Evolutionary conservation across 2,888 invertebrate species (phyloP).

Genomic region (Theristus sp.): DNA sequence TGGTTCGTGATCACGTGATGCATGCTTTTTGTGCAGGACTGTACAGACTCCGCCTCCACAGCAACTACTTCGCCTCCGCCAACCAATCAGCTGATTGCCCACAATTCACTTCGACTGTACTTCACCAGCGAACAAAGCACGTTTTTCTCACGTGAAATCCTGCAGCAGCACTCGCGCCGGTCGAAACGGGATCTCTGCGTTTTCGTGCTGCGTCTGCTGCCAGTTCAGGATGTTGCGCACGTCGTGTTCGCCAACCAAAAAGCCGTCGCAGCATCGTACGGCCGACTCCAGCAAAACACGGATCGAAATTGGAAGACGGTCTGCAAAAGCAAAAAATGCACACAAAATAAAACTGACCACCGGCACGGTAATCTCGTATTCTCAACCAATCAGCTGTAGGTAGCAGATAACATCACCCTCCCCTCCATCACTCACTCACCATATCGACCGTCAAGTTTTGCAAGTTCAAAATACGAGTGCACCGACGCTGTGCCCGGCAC

Average conservation of each 20-base stretch:
- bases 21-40: no score
- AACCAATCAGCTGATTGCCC: no score
- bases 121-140: no score
- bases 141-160: conserved; percentile 43
- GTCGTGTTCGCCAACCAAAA: conserved; percentile 65
- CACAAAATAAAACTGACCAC: background rate
- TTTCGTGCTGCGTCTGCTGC: conserved; percentile 49
- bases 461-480: background rate
- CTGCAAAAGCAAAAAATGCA: conserved; percentile 18
- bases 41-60: no score
- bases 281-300: conserved; percentile 82
- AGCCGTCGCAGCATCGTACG: conserved; percentile 84
- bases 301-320: conserved; percentile 63
- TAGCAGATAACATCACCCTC: no score
- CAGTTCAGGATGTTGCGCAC: conserved; percentile 72
- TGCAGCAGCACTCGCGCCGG: conserved; percentile 87
- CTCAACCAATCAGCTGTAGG: background rate
- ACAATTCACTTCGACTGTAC: no score
- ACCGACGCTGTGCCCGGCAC: no score
- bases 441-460: background rate
- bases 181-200: conserved; percentile 78
- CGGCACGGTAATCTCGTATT: background rate
- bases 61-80: no score
- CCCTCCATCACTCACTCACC: background rate
- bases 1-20: no score